phyloP scores from a whole-genome alignment of 2,888 invertebrate species.

The Piscicola geometra region DNA sequence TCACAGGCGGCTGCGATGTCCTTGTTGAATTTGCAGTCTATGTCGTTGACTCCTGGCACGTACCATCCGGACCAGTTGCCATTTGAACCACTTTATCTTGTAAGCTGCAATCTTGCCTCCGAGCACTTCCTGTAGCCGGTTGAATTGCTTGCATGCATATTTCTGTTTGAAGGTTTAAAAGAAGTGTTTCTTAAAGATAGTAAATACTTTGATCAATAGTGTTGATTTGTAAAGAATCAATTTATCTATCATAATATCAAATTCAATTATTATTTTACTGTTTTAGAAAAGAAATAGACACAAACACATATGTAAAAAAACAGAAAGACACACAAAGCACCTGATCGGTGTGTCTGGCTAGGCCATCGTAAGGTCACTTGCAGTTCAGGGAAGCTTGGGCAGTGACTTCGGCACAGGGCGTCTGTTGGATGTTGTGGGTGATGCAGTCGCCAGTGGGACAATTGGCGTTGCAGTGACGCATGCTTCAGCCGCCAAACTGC shows the following conservation, averaged over 20 bases:
- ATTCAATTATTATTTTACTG: too few species aligned
- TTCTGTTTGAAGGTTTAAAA: too few species aligned
- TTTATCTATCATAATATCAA: too few species aligned
- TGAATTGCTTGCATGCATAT: background rate
- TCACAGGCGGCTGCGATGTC: background rate
- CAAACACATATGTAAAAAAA: too few species aligned
- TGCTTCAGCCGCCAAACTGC: too few species aligned
- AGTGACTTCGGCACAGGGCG: background rate
- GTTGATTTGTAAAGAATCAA: too few species aligned
- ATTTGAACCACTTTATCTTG: conserved; percentile 5
- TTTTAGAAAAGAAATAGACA: too few species aligned
- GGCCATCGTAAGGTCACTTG: background rate
- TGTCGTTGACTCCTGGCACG: conserved; percentile 3
- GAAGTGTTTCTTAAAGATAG: too few species aligned
- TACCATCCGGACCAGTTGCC: background rate
- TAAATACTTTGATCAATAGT: background rate
- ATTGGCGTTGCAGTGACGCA: background rate
- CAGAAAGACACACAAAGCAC: background rate
- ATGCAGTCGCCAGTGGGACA: conserved; percentile 2
- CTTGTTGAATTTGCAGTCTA: conserved; percentile 6
- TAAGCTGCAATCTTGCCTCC: background rate
- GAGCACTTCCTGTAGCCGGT: background rate
- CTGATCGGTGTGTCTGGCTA: conserved; percentile 6
- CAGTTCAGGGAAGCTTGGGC: background rate
- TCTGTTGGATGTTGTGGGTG: background rate